Conservation (phyloP, 2,113 vertebrate species). For the Oriolus oriolus region DNA sequence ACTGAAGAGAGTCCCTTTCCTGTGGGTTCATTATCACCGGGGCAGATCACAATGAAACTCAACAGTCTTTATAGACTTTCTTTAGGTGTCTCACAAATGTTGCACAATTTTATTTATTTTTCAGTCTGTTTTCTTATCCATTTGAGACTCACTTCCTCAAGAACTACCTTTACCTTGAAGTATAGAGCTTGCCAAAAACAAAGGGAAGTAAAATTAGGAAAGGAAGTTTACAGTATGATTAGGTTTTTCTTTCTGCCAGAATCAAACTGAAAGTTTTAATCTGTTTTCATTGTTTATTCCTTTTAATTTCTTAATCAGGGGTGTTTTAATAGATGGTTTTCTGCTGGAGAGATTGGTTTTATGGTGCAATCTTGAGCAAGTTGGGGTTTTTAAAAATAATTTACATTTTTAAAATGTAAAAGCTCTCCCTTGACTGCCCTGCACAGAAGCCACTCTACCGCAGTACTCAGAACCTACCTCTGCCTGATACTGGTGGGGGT, state of each 20-base stretch:
- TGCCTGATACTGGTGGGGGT: neutral
- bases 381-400: neutral
- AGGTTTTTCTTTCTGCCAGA: neutral
- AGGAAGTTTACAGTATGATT: neutral
- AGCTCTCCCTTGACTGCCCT: neutral
- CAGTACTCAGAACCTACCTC: neutral
- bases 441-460: neutral
- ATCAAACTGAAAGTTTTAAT: neutral
- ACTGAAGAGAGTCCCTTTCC: neutral
- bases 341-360: neutral
- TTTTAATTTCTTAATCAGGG: neutral
- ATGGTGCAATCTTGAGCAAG: neutral
- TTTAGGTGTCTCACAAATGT: neutral
- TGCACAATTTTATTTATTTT: neutral
- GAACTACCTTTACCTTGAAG: neutral
- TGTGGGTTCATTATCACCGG: rapidly evolving
- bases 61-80: neutral
- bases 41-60: neutral
- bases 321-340: neutral
- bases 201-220: neutral
- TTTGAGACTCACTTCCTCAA: neutral
- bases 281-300: neutral
- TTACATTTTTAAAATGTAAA: neutral
- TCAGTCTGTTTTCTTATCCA: neutral
- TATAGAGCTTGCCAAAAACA: neutral